Conservation (phyloP, 2,888 invertebrate species). For the Palloptera scutellata region DNA sequence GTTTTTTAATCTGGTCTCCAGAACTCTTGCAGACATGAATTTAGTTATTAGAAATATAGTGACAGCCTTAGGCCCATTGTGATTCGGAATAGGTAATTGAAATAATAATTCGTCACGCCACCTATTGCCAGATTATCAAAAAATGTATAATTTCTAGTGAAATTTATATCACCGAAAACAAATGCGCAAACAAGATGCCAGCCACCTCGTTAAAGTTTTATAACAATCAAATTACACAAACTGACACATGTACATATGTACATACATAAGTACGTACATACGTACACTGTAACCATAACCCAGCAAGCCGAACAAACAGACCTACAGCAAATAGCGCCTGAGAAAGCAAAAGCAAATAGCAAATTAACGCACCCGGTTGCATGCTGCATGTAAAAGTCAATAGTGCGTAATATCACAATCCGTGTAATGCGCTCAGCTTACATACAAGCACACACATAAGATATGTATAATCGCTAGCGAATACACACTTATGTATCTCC, state of each 20-base stretch:
- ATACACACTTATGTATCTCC: not conserved
- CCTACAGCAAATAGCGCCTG: not conserved
- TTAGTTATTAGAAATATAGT: too few relatives aligned
- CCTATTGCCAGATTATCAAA: too few relatives aligned
- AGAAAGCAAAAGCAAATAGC: conserved; percentile 28
- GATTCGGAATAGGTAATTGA: too few relatives aligned
- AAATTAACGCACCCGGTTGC: conserved; percentile 25
- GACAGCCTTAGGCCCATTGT: too few relatives aligned
- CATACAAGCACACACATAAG: not conserved
- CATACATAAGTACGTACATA: not conserved
- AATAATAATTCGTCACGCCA: too few relatives aligned
- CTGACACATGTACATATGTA: not conserved
- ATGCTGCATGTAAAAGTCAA: conserved; percentile 34
- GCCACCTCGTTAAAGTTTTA: conserved; percentile 16
- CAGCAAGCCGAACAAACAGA: conserved; percentile 5
- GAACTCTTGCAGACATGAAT: too few relatives aligned
- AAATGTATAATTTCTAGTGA: too few relatives aligned
- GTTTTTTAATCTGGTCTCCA: too few relatives aligned
- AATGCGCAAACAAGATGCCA: conserved; percentile 35
- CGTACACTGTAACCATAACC: conserved; percentile 10
- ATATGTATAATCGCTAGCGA: not conserved
- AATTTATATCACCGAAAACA: too few relatives aligned
- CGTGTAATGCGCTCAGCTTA: conserved; percentile 29
- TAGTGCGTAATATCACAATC: conserved; percentile 33
- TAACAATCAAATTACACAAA: conserved; percentile 37